Base-by-base conservation (phyloP, 2,113 vertebrate genomes). In the Aegithalos caudatus region DNA sequence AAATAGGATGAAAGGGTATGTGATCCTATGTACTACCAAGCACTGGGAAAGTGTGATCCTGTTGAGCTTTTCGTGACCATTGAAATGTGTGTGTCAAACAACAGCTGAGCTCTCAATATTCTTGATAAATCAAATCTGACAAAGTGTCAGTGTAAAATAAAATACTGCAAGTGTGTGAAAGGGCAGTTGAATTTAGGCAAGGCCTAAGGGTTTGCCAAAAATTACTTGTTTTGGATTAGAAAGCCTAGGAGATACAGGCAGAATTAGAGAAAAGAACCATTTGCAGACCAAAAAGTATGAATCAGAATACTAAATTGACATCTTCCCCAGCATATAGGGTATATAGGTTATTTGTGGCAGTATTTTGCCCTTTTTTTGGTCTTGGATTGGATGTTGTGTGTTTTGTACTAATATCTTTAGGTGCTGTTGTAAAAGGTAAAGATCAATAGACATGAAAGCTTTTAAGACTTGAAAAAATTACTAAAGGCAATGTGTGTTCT, bases 401-500 rank as follows among this genome's bases (percentile, higher is more conserved):
- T 21, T 45, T 33, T 85, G 9, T 79, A 80, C 88, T 94, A 95
- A 84, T 71, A 71, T 64, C 70, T 94, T 95, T 37, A 91, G 48
- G 17, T 2, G 16, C 35, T 92, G 22, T 64, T 91, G 35, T 73
- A 47, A 58, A 95, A 92, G 44, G 37, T 48, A 45, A 76, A 79
- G 50, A 12, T 56, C 44, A 14, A 62, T 20, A 76, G 57, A 58
- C 25, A 16, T 45, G n/a, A 82, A 84, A 29, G 14, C 65, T 81
- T 74, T 31, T 56, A 74, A 50, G n/a, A 56, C 44, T 64, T 90
- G 31, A 77, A 85, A 82, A 86, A 88, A 80, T 38, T 79, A 90
- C 77, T 95, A 86, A 90, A 93, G 86, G 21, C 67, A 93, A 86
- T 81, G 95, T 8, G 51, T 70, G 72, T 96, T 91, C 60, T 92